Evolutionary conservation across 2,888 invertebrate species (phyloP).

Genomic region (Lycaena phlaeas): DNA sequence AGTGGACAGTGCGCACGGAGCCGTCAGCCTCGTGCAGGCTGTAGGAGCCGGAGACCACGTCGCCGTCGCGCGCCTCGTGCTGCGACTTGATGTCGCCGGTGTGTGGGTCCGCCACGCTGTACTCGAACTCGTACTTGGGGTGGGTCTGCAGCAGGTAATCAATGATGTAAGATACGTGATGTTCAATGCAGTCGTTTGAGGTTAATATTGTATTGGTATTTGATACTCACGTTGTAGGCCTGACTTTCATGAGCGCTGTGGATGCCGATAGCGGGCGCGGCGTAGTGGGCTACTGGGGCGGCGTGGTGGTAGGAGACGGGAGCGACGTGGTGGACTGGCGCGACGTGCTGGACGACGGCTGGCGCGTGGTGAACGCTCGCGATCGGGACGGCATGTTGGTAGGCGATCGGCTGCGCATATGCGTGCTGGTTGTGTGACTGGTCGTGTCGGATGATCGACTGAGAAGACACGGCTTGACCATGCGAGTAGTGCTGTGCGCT

Average conservation of each 20-base stretch:
- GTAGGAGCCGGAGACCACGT: constrained; percentile 61
- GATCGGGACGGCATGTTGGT: constrained; percentile 25
- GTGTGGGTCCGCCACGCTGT: constrained; percentile 65
- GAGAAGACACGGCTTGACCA: constrained; percentile 21
- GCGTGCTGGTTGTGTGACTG: constrained; percentile 16
- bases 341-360: too few species aligned
- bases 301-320: constrained; percentile 19
- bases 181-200: too few species aligned
- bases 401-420: constrained; percentile 11
- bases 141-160: constrained; percentile 40
- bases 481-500: constrained; percentile 29
- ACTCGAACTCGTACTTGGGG: constrained; percentile 68
- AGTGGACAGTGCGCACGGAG: constrained; percentile 69
- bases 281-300: constrained; percentile 12
- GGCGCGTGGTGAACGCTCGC: constrained; percentile 14
- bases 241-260: constrained; percentile 27
- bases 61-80: constrained; percentile 74
- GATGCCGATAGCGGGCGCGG: neutral
- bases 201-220: neutral
- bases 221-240: constrained; percentile 36
- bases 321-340: too few species aligned
- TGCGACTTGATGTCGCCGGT: constrained; percentile 74
- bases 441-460: constrained; percentile 23
- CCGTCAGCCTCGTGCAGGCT: constrained; percentile 70
- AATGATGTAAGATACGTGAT: too few species aligned